Evolutionary conservation across 2,797 vertebrate species (phyloP), one percentile per base, ranked within the genome.

Genomic region (Ptychadena robeensis): DNA sequence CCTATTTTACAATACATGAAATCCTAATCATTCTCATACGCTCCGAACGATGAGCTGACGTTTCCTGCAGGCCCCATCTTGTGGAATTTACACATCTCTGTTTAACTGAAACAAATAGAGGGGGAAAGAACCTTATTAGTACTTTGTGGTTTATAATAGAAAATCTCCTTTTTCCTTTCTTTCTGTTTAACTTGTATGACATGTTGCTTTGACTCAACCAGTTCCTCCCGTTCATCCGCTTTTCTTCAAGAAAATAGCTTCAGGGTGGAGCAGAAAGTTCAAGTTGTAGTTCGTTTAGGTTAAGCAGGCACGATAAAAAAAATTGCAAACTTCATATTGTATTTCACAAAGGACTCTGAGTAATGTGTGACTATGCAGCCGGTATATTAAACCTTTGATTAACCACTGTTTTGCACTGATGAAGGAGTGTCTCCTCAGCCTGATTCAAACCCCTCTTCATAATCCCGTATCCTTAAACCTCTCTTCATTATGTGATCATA

Each of bases 341-440:
- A 81, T 84, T 73, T 75, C 70, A 80, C 37, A 59, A 86, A 82
- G 66, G n/a, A 15, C 18, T 78, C 82, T 82, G 75, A 85, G 81
- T 83, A 89, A 83, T 77, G 81, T 79, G 28, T 0, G 2, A 87
- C 75, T 73, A 44, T 87, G 82, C 76, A 65, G 83, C 86, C 82
- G 44, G 67, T 65, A 0, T 68, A 65, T 86, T 88, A 86, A 64
- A 53, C 73, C 11, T 40, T 89, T 93, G 90, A 91, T 89, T 90
- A 89, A 88, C 84, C 75, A 87, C 88, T 90, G 88, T 91, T 90
- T 88, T 68, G 73, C 83, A 31, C 73, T 88, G 86, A 88, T 86
- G 88, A 90, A 90, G 70, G 74, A 87, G 72, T 74, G 83, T 86
- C 68, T 86, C 88, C 87, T 87, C 38, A 71, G 81, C 38, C 15